phyloP scores from a whole-genome alignment of 2,888 invertebrate species.

The Apoda limacodes region DNA sequence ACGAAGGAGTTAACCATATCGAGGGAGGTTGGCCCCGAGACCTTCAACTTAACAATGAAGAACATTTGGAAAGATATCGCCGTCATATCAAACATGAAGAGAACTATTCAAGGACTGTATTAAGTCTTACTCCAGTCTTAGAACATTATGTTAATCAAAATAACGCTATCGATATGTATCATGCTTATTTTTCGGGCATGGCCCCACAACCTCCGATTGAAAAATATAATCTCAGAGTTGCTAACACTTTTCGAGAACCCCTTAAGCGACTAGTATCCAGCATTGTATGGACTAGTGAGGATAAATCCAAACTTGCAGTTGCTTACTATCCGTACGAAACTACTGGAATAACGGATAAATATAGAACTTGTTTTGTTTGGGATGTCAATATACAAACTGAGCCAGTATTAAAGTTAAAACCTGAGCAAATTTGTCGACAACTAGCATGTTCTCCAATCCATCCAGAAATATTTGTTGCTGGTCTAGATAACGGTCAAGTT shows the following conservation, averaged over 20 bases:
- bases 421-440: slow-evolving; percentile 46
- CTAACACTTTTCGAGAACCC: slow-evolving; percentile 76
- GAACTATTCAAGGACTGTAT: slow-evolving; percentile 74
- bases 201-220: slow-evolving; percentile 62
- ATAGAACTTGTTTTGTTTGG: slow-evolving; percentile 77
- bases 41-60: slow-evolving; percentile 72
- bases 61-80: slow-evolving; percentile 77
- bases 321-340: slow-evolving; percentile 60
- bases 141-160: slow-evolving; percentile 80
- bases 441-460: slow-evolving; percentile 43
- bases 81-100: slow-evolving; percentile 87
- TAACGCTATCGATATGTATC: slow-evolving; percentile 83
- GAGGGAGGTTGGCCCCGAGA: slow-evolving; percentile 92
- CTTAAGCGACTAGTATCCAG: slow-evolving; percentile 64
- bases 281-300: slow-evolving; percentile 79
- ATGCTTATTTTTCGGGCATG: slow-evolving; percentile 76
- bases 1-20: slow-evolving; percentile 76
- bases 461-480: slow-evolving; percentile 39
- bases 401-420: slow-evolving; percentile 36
- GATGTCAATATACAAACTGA: slow-evolving; percentile 62
- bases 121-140: slow-evolving; percentile 65
- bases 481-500: slow-evolving; percentile 48
- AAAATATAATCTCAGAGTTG: slow-evolving; percentile 68
- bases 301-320: slow-evolving; percentile 72
- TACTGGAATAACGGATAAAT: background rate